Evolutionary conservation across 2,113 vertebrate genomes (phyloP).

Genomic region (Amphilophus citrinellus): DNA sequence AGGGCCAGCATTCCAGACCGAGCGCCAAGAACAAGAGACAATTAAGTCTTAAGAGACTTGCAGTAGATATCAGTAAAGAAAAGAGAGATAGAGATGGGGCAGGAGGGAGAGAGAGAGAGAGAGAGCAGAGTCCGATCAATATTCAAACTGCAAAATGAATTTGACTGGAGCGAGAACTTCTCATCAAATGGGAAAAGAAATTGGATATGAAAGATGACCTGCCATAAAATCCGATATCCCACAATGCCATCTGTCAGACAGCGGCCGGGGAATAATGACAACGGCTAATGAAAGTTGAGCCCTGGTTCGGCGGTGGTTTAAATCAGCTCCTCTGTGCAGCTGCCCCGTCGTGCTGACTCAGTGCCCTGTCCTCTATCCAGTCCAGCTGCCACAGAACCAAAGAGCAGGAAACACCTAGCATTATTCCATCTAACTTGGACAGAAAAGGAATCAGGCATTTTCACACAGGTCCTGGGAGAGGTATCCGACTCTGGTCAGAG

Average conservation of each 20-base stretch:
- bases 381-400: conserved; percentile 51
- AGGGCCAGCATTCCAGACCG: conserved; percentile 47
- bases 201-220: conserved; percentile 85
- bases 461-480: background rate
- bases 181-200: conserved; percentile 83
- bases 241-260: conserved; percentile 83
- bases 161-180: conserved; percentile 81
- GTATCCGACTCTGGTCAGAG: conserved; percentile 11
- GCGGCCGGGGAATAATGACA: conserved; percentile 78
- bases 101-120: conserved; percentile 19
- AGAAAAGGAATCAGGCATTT: conserved; percentile 19
- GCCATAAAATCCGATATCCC: conserved; percentile 82
- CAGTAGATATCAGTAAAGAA: conserved; percentile 47
- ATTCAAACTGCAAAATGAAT: conserved; percentile 85
- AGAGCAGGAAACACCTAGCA: conserved; percentile 38
- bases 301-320: conserved; percentile 75
- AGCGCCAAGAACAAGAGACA: conserved; percentile 64
- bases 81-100: conserved; percentile 21
- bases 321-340: conserved; percentile 69
- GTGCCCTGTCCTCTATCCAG: conserved; percentile 48
- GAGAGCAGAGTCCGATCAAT: conserved; percentile 74
- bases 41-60: conserved; percentile 67
- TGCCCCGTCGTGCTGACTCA: conserved; percentile 74
- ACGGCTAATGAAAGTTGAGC: conserved; percentile 83
- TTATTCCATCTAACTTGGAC: conserved; percentile 25